phyloP scores from a whole-genome alignment of 2,888 invertebrate species.

The Alcis repandata region DNA sequence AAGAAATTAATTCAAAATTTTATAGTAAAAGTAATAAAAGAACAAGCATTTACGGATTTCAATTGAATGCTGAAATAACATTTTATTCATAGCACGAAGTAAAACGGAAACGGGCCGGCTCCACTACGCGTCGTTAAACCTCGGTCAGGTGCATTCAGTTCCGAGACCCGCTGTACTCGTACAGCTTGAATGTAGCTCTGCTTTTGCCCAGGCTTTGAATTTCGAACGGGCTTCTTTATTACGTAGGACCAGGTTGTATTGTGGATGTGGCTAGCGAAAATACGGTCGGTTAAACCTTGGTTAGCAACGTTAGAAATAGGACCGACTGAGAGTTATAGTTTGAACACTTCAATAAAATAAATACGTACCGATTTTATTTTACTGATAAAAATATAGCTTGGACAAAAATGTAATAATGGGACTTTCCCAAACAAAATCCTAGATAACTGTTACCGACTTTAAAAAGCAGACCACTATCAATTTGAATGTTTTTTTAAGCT shows the following conservation, averaged over 20 bases:
- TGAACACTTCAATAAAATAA: not conserved
- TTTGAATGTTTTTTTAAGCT: too few relatives aligned
- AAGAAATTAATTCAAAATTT: too few relatives aligned
- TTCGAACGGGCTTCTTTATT: slow-evolving; percentile 12
- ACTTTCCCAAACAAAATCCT: too few relatives aligned
- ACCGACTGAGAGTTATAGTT: not conserved
- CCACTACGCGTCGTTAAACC: slow-evolving; percentile 15
- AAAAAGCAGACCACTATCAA: too few relatives aligned
- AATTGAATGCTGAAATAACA: not conserved
- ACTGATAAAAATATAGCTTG: too few relatives aligned
- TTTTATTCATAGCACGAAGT: slow-evolving; percentile 2
- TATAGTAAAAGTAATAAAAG: too few relatives aligned
- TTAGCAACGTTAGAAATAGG: slow-evolving; percentile 4
- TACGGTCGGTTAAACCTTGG: slow-evolving; percentile 8
- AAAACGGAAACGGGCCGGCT: slow-evolving; percentile 11
- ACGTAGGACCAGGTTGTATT: not conserved
- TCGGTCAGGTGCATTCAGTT: slow-evolving; percentile 8
- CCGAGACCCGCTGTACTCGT: not conserved
- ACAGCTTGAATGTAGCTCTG: slow-evolving; percentile 9
- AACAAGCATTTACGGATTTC: too few relatives aligned
- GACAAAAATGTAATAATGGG: too few relatives aligned
- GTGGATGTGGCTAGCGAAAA: slow-evolving; percentile 4
- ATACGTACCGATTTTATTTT: not conserved
- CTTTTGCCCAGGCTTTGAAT: slow-evolving; percentile 14
- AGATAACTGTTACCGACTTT: too few relatives aligned